Evolutionary conservation across 1,140 invertebrate genomes (phyloP), one percentile per base, ranked within the genome.

Genomic region (Polypedilum pembai): DNA sequence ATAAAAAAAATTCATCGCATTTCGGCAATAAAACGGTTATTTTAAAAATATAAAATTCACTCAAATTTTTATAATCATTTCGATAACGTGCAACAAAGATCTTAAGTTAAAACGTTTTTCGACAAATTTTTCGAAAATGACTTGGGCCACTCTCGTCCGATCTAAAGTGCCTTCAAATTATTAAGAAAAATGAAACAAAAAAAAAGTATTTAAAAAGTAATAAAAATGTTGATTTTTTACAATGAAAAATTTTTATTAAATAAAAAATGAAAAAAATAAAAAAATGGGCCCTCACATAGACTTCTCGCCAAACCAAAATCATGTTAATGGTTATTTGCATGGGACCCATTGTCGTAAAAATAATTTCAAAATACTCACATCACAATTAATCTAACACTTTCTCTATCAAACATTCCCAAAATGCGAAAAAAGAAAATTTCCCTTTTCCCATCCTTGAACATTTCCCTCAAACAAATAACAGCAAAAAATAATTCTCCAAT

Each of bases 121-220:
- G 81, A 82, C 80, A 84, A 82, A 83, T 79, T 81, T 82, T 84
- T 83, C 83, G 80, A 79, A 80, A 83, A 84, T 80, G 80, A 90
- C 87, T 74, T 89, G 89, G 90, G 89, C 90, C 90, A 90, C 87
- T 69, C 88, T 91, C 90, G 90, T 91, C 90, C 90, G 90, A 90
- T 90, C 90, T 90, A 89, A 91, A 91, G 90, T 91, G 90, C 90
- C 90, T 92, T 92, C 90, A 89, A 86, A 87, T 69, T 69, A 69
- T 69, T 69, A 69, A 69, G n/a, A 56, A 18, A 69, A 69, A 69
- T 20, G 65, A 69, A 8, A 33, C 24, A 33, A 33, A 5, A 69
- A 69, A 69, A 69, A 69, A 69, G 45, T 69, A 69, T 69, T 69
- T 69, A 69, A 69, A 18, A 33, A 69, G 17, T 69, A 69, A 69